A percentile compares a stretch with the other conserved stretches of the same genome.
phyloP scores from a whole-genome alignment of 23 tunicate genomes.

The Diplosoma virens region DNA sequence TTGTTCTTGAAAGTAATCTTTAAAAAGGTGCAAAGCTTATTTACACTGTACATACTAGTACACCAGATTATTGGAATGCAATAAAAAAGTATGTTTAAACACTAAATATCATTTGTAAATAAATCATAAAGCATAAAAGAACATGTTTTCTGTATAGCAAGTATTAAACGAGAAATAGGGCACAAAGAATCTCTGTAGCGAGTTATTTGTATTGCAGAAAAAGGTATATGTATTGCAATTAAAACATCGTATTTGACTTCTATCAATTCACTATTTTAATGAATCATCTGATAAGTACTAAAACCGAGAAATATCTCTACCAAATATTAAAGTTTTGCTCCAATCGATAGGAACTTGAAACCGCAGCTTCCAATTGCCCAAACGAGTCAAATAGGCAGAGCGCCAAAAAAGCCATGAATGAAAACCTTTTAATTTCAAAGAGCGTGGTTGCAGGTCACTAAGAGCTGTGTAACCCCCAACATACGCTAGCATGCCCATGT shows the following conservation, averaged over 20 bases:
- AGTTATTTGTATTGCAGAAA: too few species aligned
- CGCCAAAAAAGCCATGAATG: constrained; percentile 89
- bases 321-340: constrained; percentile 85
- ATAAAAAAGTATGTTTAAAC: not conserved
- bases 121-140: too few species aligned
- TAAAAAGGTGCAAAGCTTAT: too few species aligned
- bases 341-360: constrained; percentile 92
- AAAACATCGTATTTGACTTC: too few species aligned
- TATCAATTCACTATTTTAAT: not conserved
- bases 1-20: not conserved
- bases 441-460: constrained; percentile 62
- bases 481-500: constrained; percentile 89
- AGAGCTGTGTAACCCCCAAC: constrained; percentile 81
- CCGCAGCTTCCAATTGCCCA: constrained; percentile 79
- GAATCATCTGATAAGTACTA: not conserved
- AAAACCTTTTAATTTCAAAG: constrained; percentile 71
- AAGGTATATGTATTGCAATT: too few species aligned
- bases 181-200: too few species aligned
- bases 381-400: constrained; percentile 79
- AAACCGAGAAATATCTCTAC: constrained; percentile 87
- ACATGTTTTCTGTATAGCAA: too few species aligned
- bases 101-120: not conserved
- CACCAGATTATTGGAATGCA: too few species aligned
- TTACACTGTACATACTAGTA: too few species aligned
- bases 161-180: too few species aligned